A percentile compares a stretch with the other conserved stretches of the same genome.
phyloP scores from a whole-genome alignment of 1,140 invertebrate genomes.

The Drosophila triauraria region DNA sequence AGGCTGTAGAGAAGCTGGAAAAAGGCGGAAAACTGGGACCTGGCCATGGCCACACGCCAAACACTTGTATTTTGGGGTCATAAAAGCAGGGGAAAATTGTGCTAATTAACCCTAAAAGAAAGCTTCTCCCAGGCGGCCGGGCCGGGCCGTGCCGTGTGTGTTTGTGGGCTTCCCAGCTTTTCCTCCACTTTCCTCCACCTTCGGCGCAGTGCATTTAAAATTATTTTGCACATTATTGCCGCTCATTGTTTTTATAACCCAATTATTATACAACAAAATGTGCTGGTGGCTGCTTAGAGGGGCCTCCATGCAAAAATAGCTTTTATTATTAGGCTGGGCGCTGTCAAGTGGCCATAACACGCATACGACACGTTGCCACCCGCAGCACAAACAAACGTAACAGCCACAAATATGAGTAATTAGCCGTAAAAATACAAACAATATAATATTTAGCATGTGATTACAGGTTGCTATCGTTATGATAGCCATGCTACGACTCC shows the following conservation, averaged over 20 bases:
- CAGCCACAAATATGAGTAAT: slow-evolving; percentile 66
- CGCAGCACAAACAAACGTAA: slow-evolving; percentile 15
- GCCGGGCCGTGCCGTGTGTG: slow-evolving; percentile 42
- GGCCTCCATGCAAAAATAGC: slow-evolving; percentile 62
- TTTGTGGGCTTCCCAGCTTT: slow-evolving; percentile 21
- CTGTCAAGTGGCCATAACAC: slow-evolving; percentile 73
- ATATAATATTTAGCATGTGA: slow-evolving; percentile 66
- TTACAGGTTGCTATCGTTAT: slow-evolving; percentile 62
- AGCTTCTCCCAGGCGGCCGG: slow-evolving; percentile 41
- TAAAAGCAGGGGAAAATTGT: slow-evolving; percentile 82
- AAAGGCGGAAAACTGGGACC: slow-evolving; percentile 61
- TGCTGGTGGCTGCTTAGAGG: slow-evolving; percentile 15
- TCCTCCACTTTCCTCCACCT: not conserved
- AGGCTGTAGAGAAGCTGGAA: slow-evolving; percentile 18
- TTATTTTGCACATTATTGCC: slow-evolving; percentile 82
- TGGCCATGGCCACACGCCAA: slow-evolving; percentile 73
- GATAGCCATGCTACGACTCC: slow-evolving; percentile 54
- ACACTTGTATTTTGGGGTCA: slow-evolving; percentile 76
- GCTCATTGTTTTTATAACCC: slow-evolving; percentile 78
- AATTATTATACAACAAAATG: slow-evolving; percentile 69
- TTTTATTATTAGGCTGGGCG: slow-evolving; percentile 49
- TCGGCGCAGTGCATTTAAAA: slow-evolving; percentile 67
- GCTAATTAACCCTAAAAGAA: slow-evolving; percentile 83
- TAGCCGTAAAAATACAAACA: slow-evolving; percentile 72
- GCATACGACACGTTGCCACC: slow-evolving; percentile 63